These are phyloP conservation scores for Volucella zonaria DNA, from an alignment of 2,888 invertebrate species.

Conservation along the genomic window DNA sequence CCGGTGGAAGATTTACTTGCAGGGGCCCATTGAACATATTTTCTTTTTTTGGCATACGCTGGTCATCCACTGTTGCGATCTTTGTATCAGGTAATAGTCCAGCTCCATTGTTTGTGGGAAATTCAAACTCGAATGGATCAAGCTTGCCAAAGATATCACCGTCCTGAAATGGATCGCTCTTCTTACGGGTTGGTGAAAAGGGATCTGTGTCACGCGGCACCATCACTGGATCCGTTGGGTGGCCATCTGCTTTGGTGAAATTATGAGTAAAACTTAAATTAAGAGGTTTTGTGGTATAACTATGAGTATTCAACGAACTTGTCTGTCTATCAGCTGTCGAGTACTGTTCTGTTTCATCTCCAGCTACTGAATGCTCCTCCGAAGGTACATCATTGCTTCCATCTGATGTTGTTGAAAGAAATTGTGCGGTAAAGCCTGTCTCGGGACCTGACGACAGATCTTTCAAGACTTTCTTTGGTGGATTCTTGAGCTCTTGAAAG, in stretches of 20 bases:
- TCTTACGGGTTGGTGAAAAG: constrained; percentile 82
- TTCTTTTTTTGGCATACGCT: constrained; percentile 50
- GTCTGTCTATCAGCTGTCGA: constrained; percentile 61
- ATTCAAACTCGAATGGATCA: constrained; percentile 82
- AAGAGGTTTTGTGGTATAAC: constrained; percentile 64
- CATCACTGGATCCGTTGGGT: constrained; percentile 81
- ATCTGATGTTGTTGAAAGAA: constrained; percentile 52
- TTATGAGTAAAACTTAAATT: constrained; percentile 72
- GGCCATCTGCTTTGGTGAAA: constrained; percentile 68
- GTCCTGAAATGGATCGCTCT: constrained; percentile 88
- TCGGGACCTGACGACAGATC: constrained; percentile 85
- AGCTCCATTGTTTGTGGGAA: constrained; percentile 73
- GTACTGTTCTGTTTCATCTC: constrained; percentile 42
- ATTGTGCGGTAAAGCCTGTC: constrained; percentile 63
- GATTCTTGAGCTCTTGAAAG: constrained; percentile 97
- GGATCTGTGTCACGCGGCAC: constrained; percentile 82
- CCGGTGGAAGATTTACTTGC: constrained; percentile 88
- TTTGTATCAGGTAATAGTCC: constrained; percentile 55
- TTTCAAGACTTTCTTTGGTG: constrained; percentile 95
- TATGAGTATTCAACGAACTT: constrained; percentile 71
- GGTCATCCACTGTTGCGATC: constrained; percentile 41
- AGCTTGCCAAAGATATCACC: constrained; percentile 82
- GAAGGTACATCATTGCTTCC: constrained; percentile 58
- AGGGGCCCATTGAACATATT: constrained; percentile 86
- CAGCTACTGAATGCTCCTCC: constrained; percentile 54